These are phyloP conservation scores for Phrynosoma blainvillii DNA, from an alignment of 2,113 vertebrate genomes.

Conservation along the genomic window DNA sequence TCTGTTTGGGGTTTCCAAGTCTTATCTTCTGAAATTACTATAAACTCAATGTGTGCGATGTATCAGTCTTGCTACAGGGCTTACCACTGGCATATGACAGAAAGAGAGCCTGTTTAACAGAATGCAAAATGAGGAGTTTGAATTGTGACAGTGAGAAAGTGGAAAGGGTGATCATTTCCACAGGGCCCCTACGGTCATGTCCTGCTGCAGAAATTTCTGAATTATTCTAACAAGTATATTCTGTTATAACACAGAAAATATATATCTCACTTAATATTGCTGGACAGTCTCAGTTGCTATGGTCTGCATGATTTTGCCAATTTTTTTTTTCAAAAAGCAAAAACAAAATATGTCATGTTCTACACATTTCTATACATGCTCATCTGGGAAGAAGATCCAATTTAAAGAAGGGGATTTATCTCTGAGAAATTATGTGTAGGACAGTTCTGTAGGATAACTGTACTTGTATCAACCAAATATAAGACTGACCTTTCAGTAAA, in stretches of 20 bases:
- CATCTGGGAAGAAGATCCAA: neutral
- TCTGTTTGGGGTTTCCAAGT: conserved; percentile 53
- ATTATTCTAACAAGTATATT: neutral
- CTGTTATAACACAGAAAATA: neutral
- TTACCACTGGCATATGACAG: conserved; percentile 1
- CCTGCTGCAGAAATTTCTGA: too few relatives aligned
- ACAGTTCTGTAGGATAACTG: neutral
- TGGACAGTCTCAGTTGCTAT: neutral
- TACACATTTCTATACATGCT: neutral
- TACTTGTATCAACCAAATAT: neutral
- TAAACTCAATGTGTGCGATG: conserved; percentile 41
- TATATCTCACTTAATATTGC: neutral
- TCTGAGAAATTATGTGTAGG: neutral
- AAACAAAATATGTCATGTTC: neutral
- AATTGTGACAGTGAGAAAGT: neutral
- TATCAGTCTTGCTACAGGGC: neutral
- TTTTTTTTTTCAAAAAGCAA: neutral
- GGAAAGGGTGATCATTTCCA: neutral
- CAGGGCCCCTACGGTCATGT: neutral
- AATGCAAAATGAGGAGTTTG: neutral
- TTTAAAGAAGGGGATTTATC: neutral
- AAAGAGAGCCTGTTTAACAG: neutral
- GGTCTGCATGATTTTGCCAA: neutral
- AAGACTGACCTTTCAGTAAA: neutral
- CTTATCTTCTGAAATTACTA: conserved; percentile 37